These are phyloP conservation scores for Euschistus heros DNA, from an alignment of 1,140 invertebrate genomes.

Conservation along the genomic window DNA sequence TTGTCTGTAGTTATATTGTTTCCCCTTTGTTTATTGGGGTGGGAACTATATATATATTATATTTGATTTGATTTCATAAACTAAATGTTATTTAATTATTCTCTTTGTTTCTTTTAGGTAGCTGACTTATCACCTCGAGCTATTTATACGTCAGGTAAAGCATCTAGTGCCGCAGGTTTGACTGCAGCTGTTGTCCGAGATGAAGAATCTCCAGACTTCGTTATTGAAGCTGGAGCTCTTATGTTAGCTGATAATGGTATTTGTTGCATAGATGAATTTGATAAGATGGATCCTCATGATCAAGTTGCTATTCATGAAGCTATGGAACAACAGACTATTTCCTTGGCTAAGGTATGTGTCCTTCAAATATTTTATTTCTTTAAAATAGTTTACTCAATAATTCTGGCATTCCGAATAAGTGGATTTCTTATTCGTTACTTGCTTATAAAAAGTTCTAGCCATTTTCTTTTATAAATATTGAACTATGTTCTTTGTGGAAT, in stretches of 20 bases:
- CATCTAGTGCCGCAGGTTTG: conserved; percentile 92
- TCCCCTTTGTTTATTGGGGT: no score
- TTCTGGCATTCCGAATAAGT: no score
- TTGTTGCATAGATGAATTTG: conserved; percentile 99
- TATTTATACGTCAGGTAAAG: conserved; percentile 98
- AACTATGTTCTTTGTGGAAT: no score
- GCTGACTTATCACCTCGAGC: conserved; percentile 91
- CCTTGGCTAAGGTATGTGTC: conserved; percentile 72
- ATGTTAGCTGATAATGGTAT: conserved; percentile 99
- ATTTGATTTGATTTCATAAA: no score
- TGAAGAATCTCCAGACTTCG: conserved; percentile 96
- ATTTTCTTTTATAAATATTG: no score
- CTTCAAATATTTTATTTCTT: neutral
- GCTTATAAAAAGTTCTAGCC: no score
- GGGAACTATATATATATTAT: no score
- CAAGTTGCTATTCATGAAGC: conserved; percentile 99
- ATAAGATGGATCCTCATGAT: conserved; percentile 97
- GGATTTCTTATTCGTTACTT: no score
- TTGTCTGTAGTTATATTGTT: no score
- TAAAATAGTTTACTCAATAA: neutral
- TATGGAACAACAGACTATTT: conserved; percentile 99
- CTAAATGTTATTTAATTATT: conserved; percentile 1
- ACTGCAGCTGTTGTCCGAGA: conserved; percentile 96
- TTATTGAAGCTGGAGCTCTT: conserved; percentile 97
- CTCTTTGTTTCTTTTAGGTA: conserved; percentile 42